Base-by-base conservation (phyloP, 2,113 vertebrate species). In the Rattus rattus region DNA sequence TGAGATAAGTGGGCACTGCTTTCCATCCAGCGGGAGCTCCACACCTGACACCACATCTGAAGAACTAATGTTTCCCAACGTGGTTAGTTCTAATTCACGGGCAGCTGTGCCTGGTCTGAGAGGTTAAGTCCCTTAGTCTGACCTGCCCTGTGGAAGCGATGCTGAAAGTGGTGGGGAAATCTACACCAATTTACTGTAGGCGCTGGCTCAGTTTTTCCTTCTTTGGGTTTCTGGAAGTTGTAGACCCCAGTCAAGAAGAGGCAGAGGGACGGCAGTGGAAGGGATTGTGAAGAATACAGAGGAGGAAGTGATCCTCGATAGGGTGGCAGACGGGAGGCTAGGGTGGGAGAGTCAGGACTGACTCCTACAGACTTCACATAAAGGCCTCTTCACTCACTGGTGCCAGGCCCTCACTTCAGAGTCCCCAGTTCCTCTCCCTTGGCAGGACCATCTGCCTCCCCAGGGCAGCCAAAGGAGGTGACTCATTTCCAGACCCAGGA, bases 401-500 rank as follows among this genome's bases (percentile, higher is more conserved):
- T 24, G 36, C 1, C 26, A 90, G 49, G 86, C 16, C 28, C 39
- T 67, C 54, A 0, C 20, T 20, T 72, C 63, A 14, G 7, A 80
- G 30, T 88, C 63, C 52, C 61, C 76, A 90, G 4, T 14, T 47
- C 61, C 52, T 54, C 84, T 59, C 22, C 39, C 65, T 39, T 69
- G 88, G 92, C 88, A 2, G 0, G 61, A 61, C 20, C 49, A 26
- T 91, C 92, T 72, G 59, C 67, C 93, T 93, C 63, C 87, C n/a
- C 39, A 52, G 76, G 75, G 63, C 56, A 85, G 95, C 94, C 96
- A 96, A 93, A 88, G 59, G 75, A 84, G 90, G 88, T 96, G 95
- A 96, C 92, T 97, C 96, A 94, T 91, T 95, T 95, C 92, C 86
- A 91, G 96, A 96, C 73, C 76, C 24, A 1, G 88, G 93, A 67